Conservation (phyloP, 64 coral and sea anemone genomes). For the Montipora efflorescens region DNA sequence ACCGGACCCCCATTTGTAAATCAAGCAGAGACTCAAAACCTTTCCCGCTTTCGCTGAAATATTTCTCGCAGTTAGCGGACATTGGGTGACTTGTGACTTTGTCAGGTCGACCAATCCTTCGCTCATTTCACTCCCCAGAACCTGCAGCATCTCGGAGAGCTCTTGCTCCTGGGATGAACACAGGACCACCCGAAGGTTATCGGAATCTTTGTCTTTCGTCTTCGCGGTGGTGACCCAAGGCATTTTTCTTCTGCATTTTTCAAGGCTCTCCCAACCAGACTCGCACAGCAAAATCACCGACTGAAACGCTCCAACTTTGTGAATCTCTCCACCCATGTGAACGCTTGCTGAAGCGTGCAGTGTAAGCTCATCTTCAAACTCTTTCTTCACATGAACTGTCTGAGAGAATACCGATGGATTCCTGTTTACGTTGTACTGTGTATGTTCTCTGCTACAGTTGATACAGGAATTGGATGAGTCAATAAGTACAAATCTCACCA, state of each 20-base stretch:
- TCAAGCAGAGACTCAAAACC: neutral
- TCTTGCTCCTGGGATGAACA: neutral
- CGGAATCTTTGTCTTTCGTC: neutral
- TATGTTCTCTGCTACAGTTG: neutral
- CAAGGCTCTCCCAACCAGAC: neutral
- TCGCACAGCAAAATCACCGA: neutral
- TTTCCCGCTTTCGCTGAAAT: neutral
- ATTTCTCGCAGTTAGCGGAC: neutral
- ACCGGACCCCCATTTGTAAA: slow-evolving; percentile 23
- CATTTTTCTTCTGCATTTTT: neutral
- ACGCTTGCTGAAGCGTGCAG: neutral
- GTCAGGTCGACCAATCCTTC: neutral
- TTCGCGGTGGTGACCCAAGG: neutral
- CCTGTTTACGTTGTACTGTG: neutral
- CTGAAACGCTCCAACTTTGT: neutral
- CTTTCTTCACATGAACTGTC: neutral
- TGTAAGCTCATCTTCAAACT: neutral
- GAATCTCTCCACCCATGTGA: neutral
- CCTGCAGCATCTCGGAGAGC: neutral
- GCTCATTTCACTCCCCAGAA: neutral
- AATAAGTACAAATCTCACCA: slow-evolving; percentile 17
- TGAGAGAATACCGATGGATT: neutral
- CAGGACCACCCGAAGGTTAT: neutral
- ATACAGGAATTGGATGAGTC: neutral
- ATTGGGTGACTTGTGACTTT: neutral